phyloP scores from a whole-genome alignment of 1,140 invertebrate genomes.

The Drosophila oshimai region DNA sequence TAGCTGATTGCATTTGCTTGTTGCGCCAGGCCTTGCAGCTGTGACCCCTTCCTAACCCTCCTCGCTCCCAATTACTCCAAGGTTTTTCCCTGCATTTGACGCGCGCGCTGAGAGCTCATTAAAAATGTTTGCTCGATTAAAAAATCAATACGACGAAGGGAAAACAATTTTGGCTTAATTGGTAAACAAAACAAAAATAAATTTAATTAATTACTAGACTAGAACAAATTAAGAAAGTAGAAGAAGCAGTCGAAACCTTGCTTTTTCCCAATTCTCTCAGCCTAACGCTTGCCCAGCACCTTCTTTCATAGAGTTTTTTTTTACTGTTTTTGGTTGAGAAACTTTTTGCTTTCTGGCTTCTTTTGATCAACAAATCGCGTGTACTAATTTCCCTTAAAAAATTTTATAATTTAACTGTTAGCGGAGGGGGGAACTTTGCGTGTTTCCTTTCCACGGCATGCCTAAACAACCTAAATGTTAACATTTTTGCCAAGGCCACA shows the following conservation, averaged over 20 bases:
- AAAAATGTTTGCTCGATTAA: conserved; percentile 23
- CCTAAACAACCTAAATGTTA: conserved; percentile 43
- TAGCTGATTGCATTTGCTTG: conserved; percentile 68
- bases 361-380: conserved; percentile 23
- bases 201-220: conserved; percentile 24
- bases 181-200: neutral
- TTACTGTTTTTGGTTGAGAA: conserved; percentile 4
- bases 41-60: neutral
- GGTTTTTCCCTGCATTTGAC: neutral
- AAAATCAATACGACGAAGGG: conserved; percentile 25
- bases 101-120: conserved; percentile 17
- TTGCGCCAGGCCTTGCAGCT: conserved; percentile 8
- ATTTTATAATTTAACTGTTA: conserved; percentile 30
- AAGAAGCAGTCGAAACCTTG: neutral
- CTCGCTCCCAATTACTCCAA: conserved; percentile 8
- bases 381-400: conserved; percentile 7
- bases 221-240: neutral
- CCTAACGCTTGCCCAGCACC: conserved; percentile 34
- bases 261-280: neutral
- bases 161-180: conserved; percentile 8
- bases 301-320: neutral
- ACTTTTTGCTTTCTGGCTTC: conserved; percentile 31
- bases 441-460: conserved; percentile 17
- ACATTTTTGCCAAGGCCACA: conserved; percentile 44
- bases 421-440: conserved; percentile 7